Evolutionary conservation across 64 coral and sea anemone genomes (phyloP), one percentile per base, ranked within the genome.

Genomic region (Porites australiensis): DNA sequence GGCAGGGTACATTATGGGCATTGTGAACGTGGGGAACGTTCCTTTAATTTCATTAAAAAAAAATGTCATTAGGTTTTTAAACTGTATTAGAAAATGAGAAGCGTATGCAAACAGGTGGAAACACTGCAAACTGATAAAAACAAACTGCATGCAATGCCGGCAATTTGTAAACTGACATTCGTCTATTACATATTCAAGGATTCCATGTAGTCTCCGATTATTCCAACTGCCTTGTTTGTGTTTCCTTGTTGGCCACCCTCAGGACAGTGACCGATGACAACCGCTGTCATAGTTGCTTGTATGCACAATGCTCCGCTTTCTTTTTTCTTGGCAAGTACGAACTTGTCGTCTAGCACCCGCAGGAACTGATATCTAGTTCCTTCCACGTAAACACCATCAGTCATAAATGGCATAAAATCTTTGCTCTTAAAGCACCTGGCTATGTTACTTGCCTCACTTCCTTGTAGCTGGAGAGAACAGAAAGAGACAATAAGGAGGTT

Each of bases 241-340:
- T 82, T 18, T 7, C 79, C 84, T 12, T 82, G 90, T 21, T 92
- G 68, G 1, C 64, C 68, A 3, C 90, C 90, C 7, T 92, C 90
- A 13, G 61, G 52, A 3, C 79, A 85, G 20, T 92, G 90, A 6
- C 55, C 90, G 6, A 92, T 50, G 21, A 92, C 90, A 85, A 92
- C 55, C 16, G 90, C 90, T 50, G 90, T 86, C 51, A 85, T 92
- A 72, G 69, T 92, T 62, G 90, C 74, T 92, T 92, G 90, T 43
- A 85, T 16, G 15, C 66, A 85, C n/a, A 92, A 57, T 15, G 79
- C 81, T 21, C 90, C 90, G 45, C 47, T 43, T 0, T 72, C 70
- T 86, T 73, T 75, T 9, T 44, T 75, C 53, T 92, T 92, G 61
- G 79, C 90, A 74, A 92, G 55, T 51, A 92, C 90, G 73, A 85